Conservation (phyloP, 1,140 invertebrate species). For the Lutraria rhynchaena region DNA sequence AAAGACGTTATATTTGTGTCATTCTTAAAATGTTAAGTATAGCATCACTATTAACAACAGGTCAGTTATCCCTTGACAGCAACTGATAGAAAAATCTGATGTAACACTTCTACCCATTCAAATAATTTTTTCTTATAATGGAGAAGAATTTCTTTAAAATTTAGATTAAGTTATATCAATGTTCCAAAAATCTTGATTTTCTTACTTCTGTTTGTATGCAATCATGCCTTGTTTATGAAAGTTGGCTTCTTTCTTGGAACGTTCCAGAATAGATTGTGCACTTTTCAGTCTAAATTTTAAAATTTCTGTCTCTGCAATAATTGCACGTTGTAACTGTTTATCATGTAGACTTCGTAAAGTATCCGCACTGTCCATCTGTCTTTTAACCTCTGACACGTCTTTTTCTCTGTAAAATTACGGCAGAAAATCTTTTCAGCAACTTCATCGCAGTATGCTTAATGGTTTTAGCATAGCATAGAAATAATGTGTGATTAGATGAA, state of each 20-base stretch:
- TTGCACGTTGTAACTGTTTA: background rate
- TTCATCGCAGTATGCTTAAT: background rate
- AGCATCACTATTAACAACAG: no score
- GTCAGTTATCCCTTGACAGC: no score
- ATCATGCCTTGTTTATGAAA: conserved; percentile 57
- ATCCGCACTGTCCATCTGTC: conserved; percentile 13
- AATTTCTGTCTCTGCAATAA: conserved; percentile 53
- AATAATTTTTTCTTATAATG: no score
- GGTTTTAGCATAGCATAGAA: background rate
- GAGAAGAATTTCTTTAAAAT: no score
- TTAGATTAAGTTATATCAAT: no score
- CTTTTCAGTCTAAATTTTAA: conserved; percentile 53
- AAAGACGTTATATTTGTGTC: no score
- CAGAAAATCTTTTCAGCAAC: background rate
- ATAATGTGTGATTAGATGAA: no score
- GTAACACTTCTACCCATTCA: no score
- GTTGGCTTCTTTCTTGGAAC: conserved; percentile 60
- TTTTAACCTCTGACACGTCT: conserved; percentile 20
- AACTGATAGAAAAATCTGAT: no score
- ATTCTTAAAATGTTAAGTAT: no score
- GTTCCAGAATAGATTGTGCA: conserved; percentile 55
- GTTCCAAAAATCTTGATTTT: no score
- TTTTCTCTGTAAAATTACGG: conserved; percentile 13
- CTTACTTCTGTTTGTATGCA: conserved; percentile 61
- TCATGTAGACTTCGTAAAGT: background rate